Base-by-base conservation (phyloP, 2,888 invertebrate genomes). In the Parnassius smintheus region DNA sequence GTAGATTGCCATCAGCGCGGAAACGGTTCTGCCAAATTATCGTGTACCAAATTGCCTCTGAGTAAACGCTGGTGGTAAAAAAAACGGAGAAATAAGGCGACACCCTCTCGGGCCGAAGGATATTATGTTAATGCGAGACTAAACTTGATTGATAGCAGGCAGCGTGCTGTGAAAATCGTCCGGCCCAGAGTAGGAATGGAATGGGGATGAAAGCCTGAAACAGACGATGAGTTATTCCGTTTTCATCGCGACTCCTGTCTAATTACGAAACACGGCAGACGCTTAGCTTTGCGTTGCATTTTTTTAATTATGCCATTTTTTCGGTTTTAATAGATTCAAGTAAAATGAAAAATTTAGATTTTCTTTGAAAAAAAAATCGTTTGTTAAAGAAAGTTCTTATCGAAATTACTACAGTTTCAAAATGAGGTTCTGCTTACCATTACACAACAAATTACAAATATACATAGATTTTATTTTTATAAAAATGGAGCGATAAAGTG, bases 91-190 rank as follows among this genome's bases (percentile, higher is more conserved):
- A 89, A 88, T 88, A 88, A 84, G 85, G 86, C 85, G 89, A 88
- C 89, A 90, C 88, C 86, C 87, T 85, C 81, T 77, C 78, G 78
- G 78, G 82, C 82, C 85, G 86, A 76, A 85, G 86, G 89, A 89
- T 90, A 89, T 91, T 91, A 89, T 90, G 86, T 85, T 90, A 90
- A 91, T 90, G 91, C 86, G 89, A 85, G 88, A 88, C 86, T 91
- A 91, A 91, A 91, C 89, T 88, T 91, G 91, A 91, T 91, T 87
- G 89, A 91, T 91, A 88, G 85, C 81, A 72, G 70, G 70, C 68
- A 71, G 74, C 70, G 75, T 72, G 70, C 73, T 65, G 69, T 55
- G 72, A 72, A 76, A 80, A 80, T 74, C 76, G 79, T 76, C 77
- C 80, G 78, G 76, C 80, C 68, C 72, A 64, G 68, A 54, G 55